Base-by-base conservation (phyloP, 2,888 invertebrate genomes). In the Xanthia icteritia region DNA sequence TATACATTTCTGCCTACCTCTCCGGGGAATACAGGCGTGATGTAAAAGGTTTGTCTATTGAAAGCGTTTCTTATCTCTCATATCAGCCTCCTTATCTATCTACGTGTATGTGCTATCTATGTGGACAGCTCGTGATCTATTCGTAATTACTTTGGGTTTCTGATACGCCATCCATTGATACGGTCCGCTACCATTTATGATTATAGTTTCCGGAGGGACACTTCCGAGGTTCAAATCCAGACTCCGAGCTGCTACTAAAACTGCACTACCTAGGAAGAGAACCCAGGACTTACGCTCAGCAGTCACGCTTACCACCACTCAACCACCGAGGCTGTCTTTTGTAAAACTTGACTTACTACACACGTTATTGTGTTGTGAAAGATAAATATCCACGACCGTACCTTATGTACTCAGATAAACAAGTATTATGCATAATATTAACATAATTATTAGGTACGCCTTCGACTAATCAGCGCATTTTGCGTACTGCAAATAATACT, bases 401-500 rank as follows among this genome's bases (percentile, higher is more conserved):
- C 51, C 27, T 58, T n/a, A 61, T 63, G n/a, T 65, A 68, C 64
- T 61, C 15, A 51, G 15, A 70, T 31, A 68, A n/a, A 61, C 54
- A 66, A 42, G 42, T 81, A 17, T 45, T 15, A 45, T 45, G 27
- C 17, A 63, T 58, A 42, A 23, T 31, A 65, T 56, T 45, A 70
- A 42, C 42, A 48, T 48, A 5, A 20, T 48, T 17, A n/a, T 51
- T 45, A 71, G 48, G 63, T 71, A 80, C 79, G 58, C 58, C 48
- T 51, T 79, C 51, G 23, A 23, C 11, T 48, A 69, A 70, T 72
- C 66, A 27, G 20, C 39, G 66, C 48, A 56, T 71, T 70, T 72
- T 66, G 65, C 45, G 31, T 61, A 36, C 1, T 36, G 13, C 63
- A 36, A 63, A 63, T 23, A 66, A 60, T 58, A 64, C 17, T 31